phyloP scores from a whole-genome alignment of 2,888 invertebrate genomes.

The Caenorhabditis angaria region DNA sequence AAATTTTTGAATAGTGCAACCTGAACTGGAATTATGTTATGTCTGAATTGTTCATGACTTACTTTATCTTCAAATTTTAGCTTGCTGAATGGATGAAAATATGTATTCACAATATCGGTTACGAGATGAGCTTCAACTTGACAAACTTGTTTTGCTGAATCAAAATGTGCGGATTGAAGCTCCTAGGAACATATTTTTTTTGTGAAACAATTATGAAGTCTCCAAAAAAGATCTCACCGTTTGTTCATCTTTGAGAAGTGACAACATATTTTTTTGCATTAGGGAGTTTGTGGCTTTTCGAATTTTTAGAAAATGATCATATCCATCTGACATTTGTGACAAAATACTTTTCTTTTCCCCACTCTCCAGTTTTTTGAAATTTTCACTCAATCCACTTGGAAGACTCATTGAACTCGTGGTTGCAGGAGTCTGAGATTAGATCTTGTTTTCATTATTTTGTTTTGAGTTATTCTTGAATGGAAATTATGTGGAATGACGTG shows the following conservation, averaged over 20 bases:
- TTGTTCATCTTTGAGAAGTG: conserved; percentile 13
- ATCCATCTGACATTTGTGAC: conserved; percentile 40
- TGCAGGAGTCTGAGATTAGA: no score
- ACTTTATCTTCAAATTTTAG: conserved; percentile 60
- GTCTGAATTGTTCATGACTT: no score
- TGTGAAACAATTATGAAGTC: conserved; percentile 7
- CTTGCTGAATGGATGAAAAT: conserved; percentile 62
- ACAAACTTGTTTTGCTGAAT: conserved; percentile 63
- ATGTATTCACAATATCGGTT: conserved; percentile 66
- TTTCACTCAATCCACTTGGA: neutral
- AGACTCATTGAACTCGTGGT: neutral
- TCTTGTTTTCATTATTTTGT: no score
- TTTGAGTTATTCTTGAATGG: no score
- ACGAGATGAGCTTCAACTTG: conserved; percentile 65
- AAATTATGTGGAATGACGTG: no score
- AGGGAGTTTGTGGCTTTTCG: conserved; percentile 62
- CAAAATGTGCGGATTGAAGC: conserved; percentile 55
- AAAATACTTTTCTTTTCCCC: conserved; percentile 12
- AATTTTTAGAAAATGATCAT: conserved; percentile 61
- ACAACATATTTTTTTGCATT: conserved; percentile 51
- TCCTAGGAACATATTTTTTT: conserved; percentile 17
- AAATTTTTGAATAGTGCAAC: conserved; percentile 65
- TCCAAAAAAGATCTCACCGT: conserved; percentile 19
- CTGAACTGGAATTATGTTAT: conserved; percentile 26
- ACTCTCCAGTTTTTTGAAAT: conserved; percentile 17